Conservation (phyloP, 2,888 invertebrate genomes). For the Dioctria rufipes region DNA sequence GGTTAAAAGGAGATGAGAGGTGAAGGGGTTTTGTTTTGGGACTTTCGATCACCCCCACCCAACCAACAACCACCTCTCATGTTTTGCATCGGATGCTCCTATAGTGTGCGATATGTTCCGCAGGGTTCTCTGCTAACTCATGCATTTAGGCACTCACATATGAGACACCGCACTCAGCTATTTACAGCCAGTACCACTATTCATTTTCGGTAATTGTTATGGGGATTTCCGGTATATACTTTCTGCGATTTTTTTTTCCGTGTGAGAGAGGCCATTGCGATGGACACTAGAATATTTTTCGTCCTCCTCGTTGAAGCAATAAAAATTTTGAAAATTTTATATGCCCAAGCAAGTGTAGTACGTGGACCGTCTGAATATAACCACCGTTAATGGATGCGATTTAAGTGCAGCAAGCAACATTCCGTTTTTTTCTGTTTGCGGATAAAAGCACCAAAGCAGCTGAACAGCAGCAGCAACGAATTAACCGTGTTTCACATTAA, state of each 20-base stretch:
- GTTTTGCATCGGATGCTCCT: neutral
- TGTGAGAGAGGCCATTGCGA: neutral
- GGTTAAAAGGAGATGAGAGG: neutral
- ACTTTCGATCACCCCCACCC: neutral
- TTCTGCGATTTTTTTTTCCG: constrained; percentile 23
- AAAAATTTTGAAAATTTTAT: constrained; percentile 7
- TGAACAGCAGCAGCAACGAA: neutral
- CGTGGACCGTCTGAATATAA: constrained; percentile 20
- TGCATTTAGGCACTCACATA: constrained; percentile 30
- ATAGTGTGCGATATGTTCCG: constrained; percentile 7
- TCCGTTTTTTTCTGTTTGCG: constrained; percentile 1
- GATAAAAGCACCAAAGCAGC: constrained; percentile 2
- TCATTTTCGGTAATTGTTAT: constrained; percentile 52
- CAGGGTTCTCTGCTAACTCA: constrained; percentile 25
- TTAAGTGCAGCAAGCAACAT: constrained; percentile 16
- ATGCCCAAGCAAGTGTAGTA: constrained; percentile 11
- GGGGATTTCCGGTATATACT: constrained; percentile 43
- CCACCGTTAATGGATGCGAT: constrained; percentile 42
- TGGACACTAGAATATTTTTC: constrained; percentile 27
- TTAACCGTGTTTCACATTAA: constrained; percentile 24
- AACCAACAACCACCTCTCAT: neutral
- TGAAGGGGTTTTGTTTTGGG: neutral
- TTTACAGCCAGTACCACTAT: constrained; percentile 40
- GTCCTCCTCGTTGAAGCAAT: neutral
- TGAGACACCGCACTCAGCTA: constrained; percentile 16